These are phyloP conservation scores for Caracal caracal DNA, from an alignment of 2,113 vertebrate genomes.

Conservation along the genomic window DNA sequence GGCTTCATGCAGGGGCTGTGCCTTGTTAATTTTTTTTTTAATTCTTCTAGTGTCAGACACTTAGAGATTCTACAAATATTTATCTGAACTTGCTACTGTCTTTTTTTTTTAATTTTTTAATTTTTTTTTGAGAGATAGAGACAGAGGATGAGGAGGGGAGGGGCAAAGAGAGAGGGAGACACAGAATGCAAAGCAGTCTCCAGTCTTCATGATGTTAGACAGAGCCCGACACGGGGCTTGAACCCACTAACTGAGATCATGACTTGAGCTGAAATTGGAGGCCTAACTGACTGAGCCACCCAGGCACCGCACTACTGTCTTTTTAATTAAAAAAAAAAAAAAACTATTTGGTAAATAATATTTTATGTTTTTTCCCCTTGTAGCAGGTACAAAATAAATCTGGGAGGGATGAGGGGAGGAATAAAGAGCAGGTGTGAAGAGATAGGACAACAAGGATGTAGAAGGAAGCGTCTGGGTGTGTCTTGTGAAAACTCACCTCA, in stretches of 20 bases:
- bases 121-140: too few species aligned
- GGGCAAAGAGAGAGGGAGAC: too few species aligned
- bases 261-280: too few species aligned
- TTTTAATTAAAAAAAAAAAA: background rate
- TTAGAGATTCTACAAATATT: background rate
- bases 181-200: too few species aligned
- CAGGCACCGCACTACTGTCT: background rate
- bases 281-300: too few species aligned
- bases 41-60: background rate
- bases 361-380: background rate
- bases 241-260: too few species aligned
- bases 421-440: background rate
- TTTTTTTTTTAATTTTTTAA: background rate
- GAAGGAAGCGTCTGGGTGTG: background rate
- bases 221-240: too few species aligned
- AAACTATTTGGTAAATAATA: background rate
- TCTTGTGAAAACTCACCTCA: background rate
- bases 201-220: too few species aligned
- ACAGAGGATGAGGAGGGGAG: too few species aligned
- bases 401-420: background rate
- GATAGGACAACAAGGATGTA: accelerated
- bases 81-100: background rate
- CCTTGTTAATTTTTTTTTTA: background rate
- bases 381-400: background rate
- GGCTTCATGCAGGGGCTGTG: background rate